These are phyloP conservation scores for Hippocampus mohnikei DNA, from an alignment of 2,113 vertebrate genomes.

Conservation along the genomic window DNA sequence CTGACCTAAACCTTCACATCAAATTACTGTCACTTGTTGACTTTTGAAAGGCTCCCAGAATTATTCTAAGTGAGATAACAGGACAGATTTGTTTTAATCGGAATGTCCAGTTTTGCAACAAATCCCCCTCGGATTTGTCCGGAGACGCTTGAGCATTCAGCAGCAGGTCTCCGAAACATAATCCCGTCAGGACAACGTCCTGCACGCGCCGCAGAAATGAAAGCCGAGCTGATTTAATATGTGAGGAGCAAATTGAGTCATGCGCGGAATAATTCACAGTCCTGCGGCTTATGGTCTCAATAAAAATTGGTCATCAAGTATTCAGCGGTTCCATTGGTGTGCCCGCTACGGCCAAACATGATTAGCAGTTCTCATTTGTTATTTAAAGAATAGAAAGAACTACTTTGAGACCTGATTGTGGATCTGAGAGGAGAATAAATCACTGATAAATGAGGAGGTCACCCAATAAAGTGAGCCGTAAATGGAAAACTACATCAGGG, in stretches of 20 bases:
- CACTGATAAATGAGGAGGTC: not conserved
- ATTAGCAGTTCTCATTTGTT: not conserved
- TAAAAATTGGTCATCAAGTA: conserved; percentile 43
- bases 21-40: not conserved
- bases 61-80: not conserved
- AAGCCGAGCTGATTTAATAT: conserved; percentile 61
- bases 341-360: conserved; percentile 7
- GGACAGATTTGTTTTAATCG: not conserved
- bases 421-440: not conserved
- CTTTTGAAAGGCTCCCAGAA: not conserved
- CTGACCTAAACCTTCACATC: not conserved
- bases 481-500: conserved; percentile 18
- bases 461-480: conserved; percentile 13
- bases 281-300: conserved; percentile 43
- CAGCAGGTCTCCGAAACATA: conserved; percentile 43
- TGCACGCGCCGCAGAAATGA: conserved; percentile 32
- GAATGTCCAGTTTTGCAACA: not conserved
- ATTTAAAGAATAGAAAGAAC: not conserved
- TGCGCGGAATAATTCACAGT: conserved; percentile 51
- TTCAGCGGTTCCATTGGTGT: conserved; percentile 20
- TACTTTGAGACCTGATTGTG: not conserved
- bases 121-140: conserved; percentile 40
- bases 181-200: conserved; percentile 56
- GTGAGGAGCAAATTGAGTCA: conserved; percentile 59
- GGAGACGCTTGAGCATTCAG: conserved; percentile 34